Evolutionary conservation across 1,140 invertebrate species (phyloP).

Genomic region (Drosophila ambigua): DNA sequence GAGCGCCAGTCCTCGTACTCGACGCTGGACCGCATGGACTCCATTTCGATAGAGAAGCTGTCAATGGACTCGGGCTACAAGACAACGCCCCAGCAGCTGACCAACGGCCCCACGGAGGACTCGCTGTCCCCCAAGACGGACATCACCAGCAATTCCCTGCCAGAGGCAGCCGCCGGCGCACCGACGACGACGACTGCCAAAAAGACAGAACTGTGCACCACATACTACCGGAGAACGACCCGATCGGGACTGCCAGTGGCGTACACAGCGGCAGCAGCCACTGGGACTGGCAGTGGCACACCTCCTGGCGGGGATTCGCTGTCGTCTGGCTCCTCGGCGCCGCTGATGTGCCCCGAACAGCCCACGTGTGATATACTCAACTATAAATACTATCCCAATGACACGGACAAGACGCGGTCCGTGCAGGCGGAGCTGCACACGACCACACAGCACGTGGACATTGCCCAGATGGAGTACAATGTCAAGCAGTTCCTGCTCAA

Average conservation of each 20-base stretch:
- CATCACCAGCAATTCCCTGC: conserved; percentile 64
- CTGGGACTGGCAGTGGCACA: conserved; percentile 15
- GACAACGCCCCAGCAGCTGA: conserved; percentile 75
- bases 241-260: conserved; percentile 75
- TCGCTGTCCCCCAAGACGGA: conserved; percentile 75
- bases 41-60: conserved; percentile 79
- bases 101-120: conserved; percentile 76
- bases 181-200: conserved; percentile 23
- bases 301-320: conserved; percentile 14
- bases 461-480: conserved; percentile 87
- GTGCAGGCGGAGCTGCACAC: conserved; percentile 79
- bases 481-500: conserved; percentile 87
- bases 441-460: conserved; percentile 83
- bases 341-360: conserved; percentile 72
- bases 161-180: conserved; percentile 5
- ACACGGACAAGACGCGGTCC: conserved; percentile 75
- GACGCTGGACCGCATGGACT: conserved; percentile 76
- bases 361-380: conserved; percentile 83
- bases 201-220: conserved; percentile 66
- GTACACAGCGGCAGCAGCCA: conserved; percentile 36
- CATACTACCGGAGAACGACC: conserved; percentile 76
- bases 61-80: conserved; percentile 82
- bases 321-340: conserved; percentile 57
- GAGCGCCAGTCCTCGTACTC: conserved; percentile 76
- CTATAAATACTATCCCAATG: conserved; percentile 82